Evolutionary conservation across 2,888 invertebrate species (phyloP).

Genomic region (Lottia gigantea): DNA sequence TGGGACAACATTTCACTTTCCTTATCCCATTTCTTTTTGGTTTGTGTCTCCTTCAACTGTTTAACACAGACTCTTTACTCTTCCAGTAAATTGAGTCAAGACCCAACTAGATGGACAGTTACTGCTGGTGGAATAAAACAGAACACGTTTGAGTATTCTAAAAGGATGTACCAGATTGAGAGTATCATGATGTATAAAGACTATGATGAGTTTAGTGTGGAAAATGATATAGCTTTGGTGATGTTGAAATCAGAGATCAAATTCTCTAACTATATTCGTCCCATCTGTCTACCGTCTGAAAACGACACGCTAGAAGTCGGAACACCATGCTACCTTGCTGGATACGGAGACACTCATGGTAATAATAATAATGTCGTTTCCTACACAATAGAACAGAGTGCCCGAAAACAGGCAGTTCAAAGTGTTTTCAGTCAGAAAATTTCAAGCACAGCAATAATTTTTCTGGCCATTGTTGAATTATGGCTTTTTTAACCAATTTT

Average conservation of each 20-base stretch:
- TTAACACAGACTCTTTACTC: too few relatives aligned
- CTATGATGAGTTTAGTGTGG: conserved; percentile 78
- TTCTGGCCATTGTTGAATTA: too few relatives aligned
- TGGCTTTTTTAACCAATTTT: too few relatives aligned
- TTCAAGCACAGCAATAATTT: too few relatives aligned
- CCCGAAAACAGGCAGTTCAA: too few relatives aligned
- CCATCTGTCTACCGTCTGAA: conserved; percentile 85
- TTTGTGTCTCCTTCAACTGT: too few relatives aligned
- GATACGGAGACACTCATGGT: conserved; percentile 78
- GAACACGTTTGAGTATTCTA: conserved; percentile 24
- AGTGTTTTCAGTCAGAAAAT: too few relatives aligned
- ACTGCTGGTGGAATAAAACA: conserved; percentile 43
- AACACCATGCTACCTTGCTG: conserved; percentile 83
- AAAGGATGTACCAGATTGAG: conserved; percentile 20
- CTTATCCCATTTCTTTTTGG: too few relatives aligned
- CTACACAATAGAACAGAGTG: too few relatives aligned
- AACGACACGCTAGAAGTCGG: conserved; percentile 63
- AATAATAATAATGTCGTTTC: neutral
- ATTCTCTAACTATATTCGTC: conserved; percentile 86
- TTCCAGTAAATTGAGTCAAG: conserved; percentile 27
- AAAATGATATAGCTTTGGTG: conserved; percentile 90
- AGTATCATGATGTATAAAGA: conserved; percentile 77
- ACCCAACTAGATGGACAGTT: conserved; percentile 38
- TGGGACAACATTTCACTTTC: too few relatives aligned
- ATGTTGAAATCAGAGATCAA: conserved; percentile 85